Evolutionary conservation across 1,140 invertebrate genomes (phyloP).

Genomic region (Manduca sexta): DNA sequence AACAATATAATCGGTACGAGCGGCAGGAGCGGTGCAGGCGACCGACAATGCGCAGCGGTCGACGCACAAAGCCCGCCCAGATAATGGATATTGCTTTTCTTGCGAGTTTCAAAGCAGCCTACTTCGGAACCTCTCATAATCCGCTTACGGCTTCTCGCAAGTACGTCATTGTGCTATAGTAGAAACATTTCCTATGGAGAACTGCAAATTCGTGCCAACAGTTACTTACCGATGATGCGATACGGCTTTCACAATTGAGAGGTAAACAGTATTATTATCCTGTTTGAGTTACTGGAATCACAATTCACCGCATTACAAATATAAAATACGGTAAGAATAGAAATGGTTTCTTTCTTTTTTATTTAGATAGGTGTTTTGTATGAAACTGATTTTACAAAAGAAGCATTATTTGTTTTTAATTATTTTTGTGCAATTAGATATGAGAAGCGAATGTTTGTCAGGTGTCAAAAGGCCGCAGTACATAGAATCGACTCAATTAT

Average conservation of each 20-base stretch:
- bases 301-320: slow-evolving; percentile 2
- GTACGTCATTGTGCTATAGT: slow-evolving; percentile 58
- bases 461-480: slow-evolving; percentile 28
- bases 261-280: slow-evolving; percentile 7
- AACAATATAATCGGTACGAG: slow-evolving; percentile 25
- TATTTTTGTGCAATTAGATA: too few relatives aligned
- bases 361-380: too few relatives aligned
- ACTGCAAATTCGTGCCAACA: slow-evolving; percentile 35
- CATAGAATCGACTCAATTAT: slow-evolving; percentile 46
- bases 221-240: slow-evolving; percentile 25
- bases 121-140: slow-evolving; percentile 64
- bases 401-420: too few relatives aligned
- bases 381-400: too few relatives aligned
- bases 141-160: slow-evolving; percentile 57
- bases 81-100: slow-evolving; percentile 70
- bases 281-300: slow-evolving; percentile 1
- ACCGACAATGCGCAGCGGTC: slow-evolving; percentile 43
- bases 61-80: slow-evolving; percentile 54
- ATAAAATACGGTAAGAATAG: neutral
- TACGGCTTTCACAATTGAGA: slow-evolving; percentile 19
- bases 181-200: slow-evolving; percentile 46
- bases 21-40: slow-evolving; percentile 22
- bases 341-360: neutral
- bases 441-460: slow-evolving; percentile 15
- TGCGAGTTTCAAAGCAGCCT: slow-evolving; percentile 66